Conservation (phyloP, 2,888 invertebrate genomes). For the Lysandra coridon region DNA sequence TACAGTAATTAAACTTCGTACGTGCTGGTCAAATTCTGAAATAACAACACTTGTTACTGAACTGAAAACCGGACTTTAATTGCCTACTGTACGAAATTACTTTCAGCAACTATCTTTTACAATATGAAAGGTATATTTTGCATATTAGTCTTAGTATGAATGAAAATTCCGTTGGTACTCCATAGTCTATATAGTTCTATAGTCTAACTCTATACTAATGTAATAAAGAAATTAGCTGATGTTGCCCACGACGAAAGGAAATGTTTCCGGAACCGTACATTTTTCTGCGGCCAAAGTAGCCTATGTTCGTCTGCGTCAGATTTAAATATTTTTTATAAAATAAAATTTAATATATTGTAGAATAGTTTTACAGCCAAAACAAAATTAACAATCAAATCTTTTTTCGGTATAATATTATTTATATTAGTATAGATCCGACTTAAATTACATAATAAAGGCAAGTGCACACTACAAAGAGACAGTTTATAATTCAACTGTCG, state of each 20-base stretch:
- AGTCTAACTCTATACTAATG: too few relatives aligned
- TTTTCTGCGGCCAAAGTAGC: too few relatives aligned
- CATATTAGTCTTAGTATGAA: neutral
- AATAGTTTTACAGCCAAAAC: too few relatives aligned
- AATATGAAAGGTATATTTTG: neutral
- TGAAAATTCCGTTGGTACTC: too few relatives aligned
- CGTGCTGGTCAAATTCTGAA: slow-evolving; percentile 14
- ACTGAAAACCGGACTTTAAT: slow-evolving; percentile 6
- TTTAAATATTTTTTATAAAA: too few relatives aligned
- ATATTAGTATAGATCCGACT: neutral
- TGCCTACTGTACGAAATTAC: neutral
- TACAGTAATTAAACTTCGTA: slow-evolving; percentile 21
- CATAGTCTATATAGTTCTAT: too few relatives aligned
- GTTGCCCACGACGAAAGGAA: too few relatives aligned
- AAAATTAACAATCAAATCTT: too few relatives aligned
- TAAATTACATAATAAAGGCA: slow-evolving; percentile 7
- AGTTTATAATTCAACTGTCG: slow-evolving; percentile 18
- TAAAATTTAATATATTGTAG: too few relatives aligned
- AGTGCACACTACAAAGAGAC: neutral
- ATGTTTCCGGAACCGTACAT: too few relatives aligned
- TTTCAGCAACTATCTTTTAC: neutral
- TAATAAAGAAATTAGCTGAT: too few relatives aligned
- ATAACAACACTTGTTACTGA: slow-evolving; percentile 19
- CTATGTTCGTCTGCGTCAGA: too few relatives aligned
- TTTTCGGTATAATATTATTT: neutral